phyloP scores from a whole-genome alignment of 2,113 vertebrate genomes.

The Taxidea taxus region DNA sequence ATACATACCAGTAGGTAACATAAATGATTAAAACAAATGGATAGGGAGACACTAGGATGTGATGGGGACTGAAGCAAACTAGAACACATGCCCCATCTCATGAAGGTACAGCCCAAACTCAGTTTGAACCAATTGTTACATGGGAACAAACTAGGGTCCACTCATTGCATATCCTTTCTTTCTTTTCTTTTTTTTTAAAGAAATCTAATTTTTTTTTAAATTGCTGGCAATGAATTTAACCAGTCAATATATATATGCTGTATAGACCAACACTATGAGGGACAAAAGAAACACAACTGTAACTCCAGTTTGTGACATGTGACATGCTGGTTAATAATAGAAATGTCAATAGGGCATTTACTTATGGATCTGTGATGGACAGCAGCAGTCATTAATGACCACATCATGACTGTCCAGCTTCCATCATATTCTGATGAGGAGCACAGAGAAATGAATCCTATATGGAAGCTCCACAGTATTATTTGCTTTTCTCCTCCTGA shows the following conservation, averaged over 20 bases:
- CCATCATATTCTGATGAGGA: not conserved
- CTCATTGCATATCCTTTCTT: not conserved
- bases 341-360: not conserved
- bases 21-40: not conserved
- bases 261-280: not conserved
- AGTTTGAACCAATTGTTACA: not conserved
- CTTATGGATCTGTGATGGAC: not conserved
- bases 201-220: not conserved
- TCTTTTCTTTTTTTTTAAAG: not conserved
- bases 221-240: constrained; percentile 7
- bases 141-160: not conserved
- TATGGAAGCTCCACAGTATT: not conserved
- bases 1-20: not conserved
- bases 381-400: not conserved
- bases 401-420: not conserved
- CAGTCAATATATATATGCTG: not conserved
- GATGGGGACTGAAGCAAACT: not conserved
- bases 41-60: not conserved
- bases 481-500: not conserved
- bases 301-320: not conserved
- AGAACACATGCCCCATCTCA: not conserved
- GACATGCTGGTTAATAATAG: not conserved
- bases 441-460: not conserved
- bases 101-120: not conserved
- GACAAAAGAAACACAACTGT: not conserved